These are phyloP conservation scores for Blastobasis adustella DNA, from an alignment of 2,888 invertebrate genomes.

Conservation along the genomic window DNA sequence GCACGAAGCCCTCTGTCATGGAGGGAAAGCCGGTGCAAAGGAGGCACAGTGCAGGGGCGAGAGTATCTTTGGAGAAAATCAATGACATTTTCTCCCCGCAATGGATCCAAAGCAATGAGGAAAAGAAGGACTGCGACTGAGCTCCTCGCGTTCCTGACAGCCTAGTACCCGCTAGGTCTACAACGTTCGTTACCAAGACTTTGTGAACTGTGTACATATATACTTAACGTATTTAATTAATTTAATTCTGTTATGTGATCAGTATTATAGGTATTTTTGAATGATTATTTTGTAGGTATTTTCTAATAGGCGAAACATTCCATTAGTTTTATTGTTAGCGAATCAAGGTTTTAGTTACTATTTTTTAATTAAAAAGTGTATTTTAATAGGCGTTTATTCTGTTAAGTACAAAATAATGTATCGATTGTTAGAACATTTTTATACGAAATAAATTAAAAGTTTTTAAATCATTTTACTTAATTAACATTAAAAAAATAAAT, in stretches of 20 bases:
- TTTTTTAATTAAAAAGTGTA: constrained; percentile 1
- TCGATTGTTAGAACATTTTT: constrained; percentile 1
- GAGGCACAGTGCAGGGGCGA: constrained; percentile 58
- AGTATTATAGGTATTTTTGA: constrained; percentile 46
- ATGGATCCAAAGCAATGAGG: constrained; percentile 39
- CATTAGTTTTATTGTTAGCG: constrained; percentile 27
- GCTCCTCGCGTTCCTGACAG: constrained; percentile 16
- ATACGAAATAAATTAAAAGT: constrained; percentile 2
- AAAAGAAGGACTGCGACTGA: constrained; percentile 17
- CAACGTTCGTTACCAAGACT: constrained; percentile 13
- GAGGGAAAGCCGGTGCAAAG: constrained; percentile 51
- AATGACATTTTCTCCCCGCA: constrained; percentile 30
- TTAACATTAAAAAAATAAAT: too few relatives aligned
- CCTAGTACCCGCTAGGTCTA: constrained; percentile 26
- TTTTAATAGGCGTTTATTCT: constrained; percentile 16
- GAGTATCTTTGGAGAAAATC: constrained; percentile 54
- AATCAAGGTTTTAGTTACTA: constrained; percentile 33
- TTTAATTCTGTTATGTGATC: constrained; percentile 37
- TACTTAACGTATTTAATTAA: constrained; percentile 6
- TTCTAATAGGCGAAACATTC: constrained; percentile 28
- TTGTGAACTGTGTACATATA: constrained; percentile 12
- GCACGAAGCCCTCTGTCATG: constrained; percentile 24
- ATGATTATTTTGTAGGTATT: constrained; percentile 15
- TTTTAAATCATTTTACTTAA: neutral
- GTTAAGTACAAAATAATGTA: constrained; percentile 17